Conservation (phyloP, 2,888 invertebrate genomes). For the Selenia dentaria region DNA sequence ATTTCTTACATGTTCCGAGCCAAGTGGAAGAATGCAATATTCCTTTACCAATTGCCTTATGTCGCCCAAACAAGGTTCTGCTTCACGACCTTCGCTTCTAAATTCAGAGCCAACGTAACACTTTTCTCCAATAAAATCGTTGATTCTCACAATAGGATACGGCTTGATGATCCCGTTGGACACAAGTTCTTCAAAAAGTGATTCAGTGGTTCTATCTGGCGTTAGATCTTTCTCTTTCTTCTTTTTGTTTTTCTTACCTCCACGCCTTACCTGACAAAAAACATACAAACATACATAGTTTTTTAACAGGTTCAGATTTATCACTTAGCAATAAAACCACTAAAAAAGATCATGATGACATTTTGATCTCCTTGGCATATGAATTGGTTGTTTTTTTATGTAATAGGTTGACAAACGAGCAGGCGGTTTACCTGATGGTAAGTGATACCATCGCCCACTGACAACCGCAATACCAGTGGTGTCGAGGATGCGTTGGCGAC, state of each 20-base stretch:
- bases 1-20: slow-evolving; percentile 88
- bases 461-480: no score
- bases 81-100: slow-evolving; percentile 75
- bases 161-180: slow-evolving; percentile 95
- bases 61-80: slow-evolving; percentile 88
- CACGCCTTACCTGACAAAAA: slow-evolving; percentile 89
- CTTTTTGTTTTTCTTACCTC: slow-evolving; percentile 95
- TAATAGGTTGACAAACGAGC: no score
- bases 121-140: slow-evolving; percentile 92
- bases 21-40: slow-evolving; percentile 94
- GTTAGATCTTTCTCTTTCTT: slow-evolving; percentile 98
- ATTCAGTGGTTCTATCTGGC: slow-evolving; percentile 94
- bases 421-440: no score
- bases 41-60: slow-evolving; percentile 93
- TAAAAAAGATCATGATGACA: no score
- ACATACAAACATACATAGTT: background rate
- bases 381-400: no score
- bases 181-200: slow-evolving; percentile 96
- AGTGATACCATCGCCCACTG: no score
- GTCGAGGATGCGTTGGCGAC: no score
- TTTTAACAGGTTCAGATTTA: no score
- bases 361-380: no score
- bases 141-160: slow-evolving; percentile 87
- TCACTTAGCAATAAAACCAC: no score
- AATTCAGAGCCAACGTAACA: slow-evolving; percentile 86